Evolutionary conservation across 2,113 vertebrate species (phyloP).

Genomic region (Osmerus eperlanus): DNA sequence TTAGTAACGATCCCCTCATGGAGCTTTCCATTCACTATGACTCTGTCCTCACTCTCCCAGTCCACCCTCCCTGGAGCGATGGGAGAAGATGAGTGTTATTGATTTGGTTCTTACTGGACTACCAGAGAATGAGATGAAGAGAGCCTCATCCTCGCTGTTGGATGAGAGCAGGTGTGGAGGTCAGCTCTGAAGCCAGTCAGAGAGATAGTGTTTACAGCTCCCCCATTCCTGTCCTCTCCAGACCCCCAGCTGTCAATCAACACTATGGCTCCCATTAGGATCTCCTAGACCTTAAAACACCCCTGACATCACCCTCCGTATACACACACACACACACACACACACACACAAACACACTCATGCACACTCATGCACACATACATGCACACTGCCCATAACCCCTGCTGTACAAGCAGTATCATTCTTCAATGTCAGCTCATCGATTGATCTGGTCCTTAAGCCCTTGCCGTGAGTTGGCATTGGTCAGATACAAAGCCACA

Average conservation of each 20-base stretch:
- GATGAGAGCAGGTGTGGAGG: no score
- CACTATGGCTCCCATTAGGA: conserved; percentile 48
- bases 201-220: conserved; percentile 46
- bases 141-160: no score
- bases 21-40: no score
- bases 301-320: conserved; percentile 24
- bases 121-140: no score
- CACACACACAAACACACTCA: not conserved
- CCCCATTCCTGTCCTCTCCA: conserved; percentile 48
- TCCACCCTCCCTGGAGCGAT: no score
- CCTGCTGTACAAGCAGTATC: conserved; percentile 66
- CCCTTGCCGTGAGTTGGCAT: conserved; percentile 68
- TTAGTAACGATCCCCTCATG: not conserved
- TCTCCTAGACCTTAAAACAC: conserved; percentile 34
- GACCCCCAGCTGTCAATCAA: conserved; percentile 58
- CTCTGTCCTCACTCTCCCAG: no score
- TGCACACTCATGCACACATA: conserved; percentile 19
- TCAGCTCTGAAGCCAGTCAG: not conserved
- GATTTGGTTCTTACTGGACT: no score
- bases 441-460: conserved; percentile 76
- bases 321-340: conserved; percentile 21
- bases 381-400: conserved; percentile 3
- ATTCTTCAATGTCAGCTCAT: conserved; percentile 77
- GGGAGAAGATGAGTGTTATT: no score
- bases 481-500: conserved; percentile 76